A percentile compares a stretch with the other conserved stretches of the same genome.
Conservation (phyloP, 1,140 invertebrate genomes). For the Nautilus pompilius region DNA sequence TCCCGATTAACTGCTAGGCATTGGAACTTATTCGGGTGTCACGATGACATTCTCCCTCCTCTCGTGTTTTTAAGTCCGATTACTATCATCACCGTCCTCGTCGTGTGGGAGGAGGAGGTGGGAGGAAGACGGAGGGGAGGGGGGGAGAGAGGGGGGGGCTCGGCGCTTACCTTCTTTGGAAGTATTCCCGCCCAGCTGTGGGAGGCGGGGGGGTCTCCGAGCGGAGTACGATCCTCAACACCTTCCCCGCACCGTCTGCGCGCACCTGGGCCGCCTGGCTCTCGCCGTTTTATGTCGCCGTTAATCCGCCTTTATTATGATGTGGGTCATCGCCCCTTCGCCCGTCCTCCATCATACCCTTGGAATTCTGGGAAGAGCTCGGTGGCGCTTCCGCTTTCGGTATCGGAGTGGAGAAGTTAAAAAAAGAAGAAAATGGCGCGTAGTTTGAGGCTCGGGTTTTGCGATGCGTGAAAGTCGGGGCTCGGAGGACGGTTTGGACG, state of each 20-base stretch:
- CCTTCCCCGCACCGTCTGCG: no score
- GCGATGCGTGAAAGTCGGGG: neutral
- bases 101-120: no score
- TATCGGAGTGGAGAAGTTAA: no score
- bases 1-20: no score
- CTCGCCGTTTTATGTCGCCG: neutral
- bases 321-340: neutral
- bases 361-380: neutral
- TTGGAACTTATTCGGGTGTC: no score
- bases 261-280: no score
- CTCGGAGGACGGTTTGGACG: neutral
- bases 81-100: no score
- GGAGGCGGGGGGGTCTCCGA: no score
- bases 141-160: neutral
- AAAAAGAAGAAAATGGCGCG: neutral
- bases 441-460: neutral
- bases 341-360: neutral
- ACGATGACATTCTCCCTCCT: no score
- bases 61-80: no score
- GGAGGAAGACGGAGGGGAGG: neutral
- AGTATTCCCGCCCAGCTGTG: no score
- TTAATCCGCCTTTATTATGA: neutral
- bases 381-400: neutral
- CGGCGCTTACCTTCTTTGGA: conserved; percentile 1
- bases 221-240: no score